These are phyloP conservation scores for Scotopteryx bipunctaria DNA, from an alignment of 2,888 invertebrate genomes.

Conservation along the genomic window DNA sequence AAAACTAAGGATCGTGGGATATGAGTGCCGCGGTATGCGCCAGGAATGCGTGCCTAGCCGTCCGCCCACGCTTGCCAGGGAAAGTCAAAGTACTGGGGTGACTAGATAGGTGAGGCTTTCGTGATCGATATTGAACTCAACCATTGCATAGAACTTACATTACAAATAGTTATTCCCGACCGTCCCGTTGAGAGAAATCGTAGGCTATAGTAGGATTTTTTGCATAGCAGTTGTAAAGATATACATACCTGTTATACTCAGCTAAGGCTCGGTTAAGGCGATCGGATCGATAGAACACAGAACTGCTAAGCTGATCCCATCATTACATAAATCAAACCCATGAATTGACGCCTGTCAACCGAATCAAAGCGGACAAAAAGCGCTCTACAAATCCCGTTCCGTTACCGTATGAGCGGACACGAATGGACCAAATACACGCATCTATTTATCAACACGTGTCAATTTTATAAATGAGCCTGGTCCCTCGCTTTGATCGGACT, in stretches of 20 bases:
- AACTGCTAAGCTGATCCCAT: conserved; percentile 13
- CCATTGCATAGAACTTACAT: no score
- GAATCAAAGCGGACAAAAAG: conserved; percentile 36
- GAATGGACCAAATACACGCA: conserved; percentile 53
- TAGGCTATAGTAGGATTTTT: no score
- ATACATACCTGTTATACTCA: neutral
- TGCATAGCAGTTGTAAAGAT: no score
- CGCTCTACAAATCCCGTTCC: conserved; percentile 35
- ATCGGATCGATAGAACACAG: conserved; percentile 5
- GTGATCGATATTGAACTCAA: neutral
- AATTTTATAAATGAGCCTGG: conserved; percentile 66
- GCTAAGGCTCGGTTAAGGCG: conserved; percentile 18
- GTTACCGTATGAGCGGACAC: conserved; percentile 33
- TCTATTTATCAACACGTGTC: conserved; percentile 65
- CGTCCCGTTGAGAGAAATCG: no score
- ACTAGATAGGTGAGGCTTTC: neutral
- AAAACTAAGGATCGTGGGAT: no score
- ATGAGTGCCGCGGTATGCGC: conserved; percentile 23
- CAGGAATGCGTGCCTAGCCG: conserved; percentile 32
- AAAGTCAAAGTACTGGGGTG: conserved; percentile 20
- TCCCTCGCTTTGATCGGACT: conserved; percentile 57
- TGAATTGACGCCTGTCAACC: conserved; percentile 40
- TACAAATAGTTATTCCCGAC: neutral
- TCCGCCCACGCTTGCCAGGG: conserved; percentile 31
- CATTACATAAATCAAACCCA: conserved; percentile 34